These are phyloP conservation scores for Falcunculus frontatus DNA, from an alignment of 2,113 vertebrate genomes.

Conservation along the genomic window DNA sequence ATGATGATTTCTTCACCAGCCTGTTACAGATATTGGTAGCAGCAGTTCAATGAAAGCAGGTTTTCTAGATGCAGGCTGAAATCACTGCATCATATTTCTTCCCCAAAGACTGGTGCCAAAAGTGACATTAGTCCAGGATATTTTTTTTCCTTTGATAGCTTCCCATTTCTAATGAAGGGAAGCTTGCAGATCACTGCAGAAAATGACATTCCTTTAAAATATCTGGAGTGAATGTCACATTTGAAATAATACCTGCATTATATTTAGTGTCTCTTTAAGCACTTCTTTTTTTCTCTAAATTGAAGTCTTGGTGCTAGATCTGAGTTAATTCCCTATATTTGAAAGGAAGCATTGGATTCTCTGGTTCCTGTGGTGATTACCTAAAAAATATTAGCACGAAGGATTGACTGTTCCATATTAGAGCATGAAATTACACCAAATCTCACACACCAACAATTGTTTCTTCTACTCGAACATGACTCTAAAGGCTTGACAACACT, in stretches of 20 bases:
- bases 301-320: not conserved
- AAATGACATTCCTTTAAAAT: not conserved
- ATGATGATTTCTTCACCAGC: not conserved
- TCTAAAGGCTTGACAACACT: not conserved
- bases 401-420: not conserved
- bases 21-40: not conserved
- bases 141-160: not conserved
- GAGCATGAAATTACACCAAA: not conserved
- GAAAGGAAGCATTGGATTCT: not conserved
- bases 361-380: not conserved
- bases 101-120: not conserved
- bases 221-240: not conserved
- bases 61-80: not conserved
- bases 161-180: not conserved
- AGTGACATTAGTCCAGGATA: not conserved
- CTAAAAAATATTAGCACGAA: not conserved
- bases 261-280: not conserved
- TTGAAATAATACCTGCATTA: not conserved
- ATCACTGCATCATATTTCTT: not conserved
- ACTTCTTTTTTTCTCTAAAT: not conserved
- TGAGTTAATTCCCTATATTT: not conserved
- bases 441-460: not conserved
- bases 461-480: not conserved
- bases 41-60: not conserved
- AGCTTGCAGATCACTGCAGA: not conserved